Evolutionary conservation across 2,113 vertebrate genomes (phyloP).

Genomic region (Cinclus mexicanus): DNA sequence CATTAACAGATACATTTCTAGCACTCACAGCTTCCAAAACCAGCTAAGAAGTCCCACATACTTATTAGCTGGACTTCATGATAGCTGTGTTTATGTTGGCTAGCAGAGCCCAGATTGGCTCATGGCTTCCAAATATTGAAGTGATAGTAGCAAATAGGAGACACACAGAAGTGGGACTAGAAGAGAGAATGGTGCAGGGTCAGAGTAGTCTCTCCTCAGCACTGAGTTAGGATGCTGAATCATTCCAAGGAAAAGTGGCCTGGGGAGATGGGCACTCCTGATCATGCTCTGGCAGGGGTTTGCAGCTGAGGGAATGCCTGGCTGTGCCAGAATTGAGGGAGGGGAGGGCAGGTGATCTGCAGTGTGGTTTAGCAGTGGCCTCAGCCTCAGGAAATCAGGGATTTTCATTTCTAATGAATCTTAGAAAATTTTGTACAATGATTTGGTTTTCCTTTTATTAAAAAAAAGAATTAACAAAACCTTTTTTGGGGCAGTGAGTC

Average conservation of each 20-base stretch:
- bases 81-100: background rate
- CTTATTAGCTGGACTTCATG: background rate
- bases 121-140: too few species aligned
- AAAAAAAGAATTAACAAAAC: background rate
- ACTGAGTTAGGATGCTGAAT: background rate
- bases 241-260: background rate
- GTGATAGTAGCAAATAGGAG: background rate
- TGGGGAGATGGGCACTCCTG: background rate
- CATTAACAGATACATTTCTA: background rate
- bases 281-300: fast-evolving
- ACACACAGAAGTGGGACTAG: too few species aligned
- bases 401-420: background rate
- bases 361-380: background rate
- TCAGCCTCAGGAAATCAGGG: background rate
- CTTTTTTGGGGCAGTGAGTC: background rate
- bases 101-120: background rate
- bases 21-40: background rate
- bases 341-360: background rate
- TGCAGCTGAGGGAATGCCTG: background rate
- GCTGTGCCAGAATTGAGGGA: background rate
- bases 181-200: background rate
- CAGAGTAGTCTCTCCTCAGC: background rate
- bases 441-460: background rate
- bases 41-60: background rate
- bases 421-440: background rate